Evolutionary conservation across 2,888 invertebrate genomes (phyloP).

Genomic region (Diplazon laetatorius): DNA sequence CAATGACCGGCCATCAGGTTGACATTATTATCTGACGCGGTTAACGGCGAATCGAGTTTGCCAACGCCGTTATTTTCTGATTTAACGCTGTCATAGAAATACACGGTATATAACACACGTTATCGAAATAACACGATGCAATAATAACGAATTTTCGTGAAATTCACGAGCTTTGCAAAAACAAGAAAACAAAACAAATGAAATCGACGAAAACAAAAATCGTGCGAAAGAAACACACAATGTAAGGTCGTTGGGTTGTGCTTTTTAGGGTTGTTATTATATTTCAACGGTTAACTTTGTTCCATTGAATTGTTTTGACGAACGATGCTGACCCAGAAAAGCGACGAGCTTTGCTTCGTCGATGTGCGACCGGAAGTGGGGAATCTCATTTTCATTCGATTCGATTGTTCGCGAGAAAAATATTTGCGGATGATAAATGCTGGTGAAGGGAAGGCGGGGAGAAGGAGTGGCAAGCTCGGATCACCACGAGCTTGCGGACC

Average conservation of each 20-base stretch:
- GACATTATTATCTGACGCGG: conserved; percentile 69
- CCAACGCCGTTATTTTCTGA: conserved; percentile 62
- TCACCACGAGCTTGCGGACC: conserved; percentile 4
- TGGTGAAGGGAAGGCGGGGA: no score
- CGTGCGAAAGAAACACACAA: conserved; percentile 14
- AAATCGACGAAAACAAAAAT: conserved; percentile 9
- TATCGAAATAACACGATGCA: conserved; percentile 31
- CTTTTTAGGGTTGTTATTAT: conserved; percentile 55
- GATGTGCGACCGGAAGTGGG: conserved; percentile 1
- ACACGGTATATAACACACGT: conserved; percentile 56
- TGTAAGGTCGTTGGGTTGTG: conserved; percentile 33
- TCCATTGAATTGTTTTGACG: conserved; percentile 53
- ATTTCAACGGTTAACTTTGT: conserved; percentile 58
- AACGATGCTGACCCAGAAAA: conserved; percentile 51
- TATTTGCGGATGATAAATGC: not conserved
- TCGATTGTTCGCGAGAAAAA: conserved; percentile 21
- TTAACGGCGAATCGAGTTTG: conserved; percentile 62
- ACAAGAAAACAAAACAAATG: not conserved
- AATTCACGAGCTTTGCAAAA: conserved; percentile 36
- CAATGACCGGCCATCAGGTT: conserved; percentile 61
- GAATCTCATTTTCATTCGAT: conserved; percentile 43
- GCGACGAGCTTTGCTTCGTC: conserved; percentile 14
- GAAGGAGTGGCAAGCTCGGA: not conserved
- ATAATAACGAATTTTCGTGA: conserved; percentile 28
- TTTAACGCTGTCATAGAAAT: conserved; percentile 64